Percentiles rank a stretch among this genome's conserved stretches.
Conservation (phyloP, 2,797 vertebrate genomes). For the Ibycter americanus region DNA sequence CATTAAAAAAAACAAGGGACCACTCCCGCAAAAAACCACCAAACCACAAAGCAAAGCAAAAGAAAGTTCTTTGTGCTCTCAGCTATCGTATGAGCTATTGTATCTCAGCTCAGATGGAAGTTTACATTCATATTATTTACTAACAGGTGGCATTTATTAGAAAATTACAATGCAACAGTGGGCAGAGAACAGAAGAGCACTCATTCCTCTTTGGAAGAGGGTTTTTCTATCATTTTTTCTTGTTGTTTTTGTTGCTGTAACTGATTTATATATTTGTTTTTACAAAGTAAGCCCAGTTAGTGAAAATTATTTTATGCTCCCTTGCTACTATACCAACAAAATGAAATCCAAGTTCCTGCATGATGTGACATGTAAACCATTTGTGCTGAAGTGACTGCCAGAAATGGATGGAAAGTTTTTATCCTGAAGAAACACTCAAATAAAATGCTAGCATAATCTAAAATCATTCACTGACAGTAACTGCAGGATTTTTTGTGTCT, state of each 20-base stretch:
- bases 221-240: background rate
- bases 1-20: background rate
- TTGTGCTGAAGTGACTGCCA: conserved; percentile 45
- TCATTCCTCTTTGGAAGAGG: background rate
- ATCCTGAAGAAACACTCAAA: conserved; percentile 16
- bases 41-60: background rate
- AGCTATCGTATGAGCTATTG: background rate
- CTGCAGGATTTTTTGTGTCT: background rate
- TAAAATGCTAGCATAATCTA: conserved; percentile 12
- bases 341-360: conserved; percentile 56
- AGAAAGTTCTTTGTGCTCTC: background rate
- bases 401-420: conserved; percentile 55
- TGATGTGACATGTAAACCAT: conserved; percentile 61
- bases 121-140: background rate
- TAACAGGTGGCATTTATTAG: background rate
- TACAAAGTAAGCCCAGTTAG: conserved; percentile 3
- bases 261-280: conserved; percentile 35
- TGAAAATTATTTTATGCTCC: conserved; percentile 50
- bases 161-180: background rate
- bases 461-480: conserved; percentile 22
- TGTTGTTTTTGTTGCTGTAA: conserved; percentile 23
- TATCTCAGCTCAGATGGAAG: background rate
- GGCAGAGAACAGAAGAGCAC: background rate
- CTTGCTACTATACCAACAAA: conserved; percentile 50
- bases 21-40: background rate